phyloP scores from a whole-genome alignment of 2,888 invertebrate genomes.

The Eudemis profundana region DNA sequence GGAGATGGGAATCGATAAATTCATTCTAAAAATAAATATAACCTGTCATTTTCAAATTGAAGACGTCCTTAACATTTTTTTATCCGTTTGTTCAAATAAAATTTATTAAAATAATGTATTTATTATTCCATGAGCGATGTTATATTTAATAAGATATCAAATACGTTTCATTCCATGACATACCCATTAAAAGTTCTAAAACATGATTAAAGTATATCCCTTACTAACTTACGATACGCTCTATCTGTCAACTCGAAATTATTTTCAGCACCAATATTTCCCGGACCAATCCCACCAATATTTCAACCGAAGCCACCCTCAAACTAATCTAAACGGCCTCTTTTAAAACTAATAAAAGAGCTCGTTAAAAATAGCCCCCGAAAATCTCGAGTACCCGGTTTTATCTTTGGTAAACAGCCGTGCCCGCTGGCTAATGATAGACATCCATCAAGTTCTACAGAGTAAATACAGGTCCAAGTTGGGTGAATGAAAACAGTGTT shows the following conservation, averaged over 20 bases:
- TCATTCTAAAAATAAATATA: no score
- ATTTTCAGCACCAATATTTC: slow-evolving; percentile 76
- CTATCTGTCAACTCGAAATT: slow-evolving; percentile 59
- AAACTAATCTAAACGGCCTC: slow-evolving; percentile 82
- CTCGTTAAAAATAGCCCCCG: slow-evolving; percentile 83
- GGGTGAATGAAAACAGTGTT: slow-evolving; percentile 42
- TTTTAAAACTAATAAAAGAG: slow-evolving; percentile 84
- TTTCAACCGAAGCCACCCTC: slow-evolving; percentile 54
- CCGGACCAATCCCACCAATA: slow-evolving; percentile 73
- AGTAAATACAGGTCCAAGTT: slow-evolving; percentile 40
- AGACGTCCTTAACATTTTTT: no score
- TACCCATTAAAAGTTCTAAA: background rate
- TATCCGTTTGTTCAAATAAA: no score
- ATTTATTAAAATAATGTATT: no score
- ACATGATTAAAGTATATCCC: background rate
- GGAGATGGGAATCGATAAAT: no score
- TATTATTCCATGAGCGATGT: no score
- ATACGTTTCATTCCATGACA: no score
- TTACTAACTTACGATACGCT: background rate
- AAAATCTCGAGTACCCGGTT: slow-evolving; percentile 73
- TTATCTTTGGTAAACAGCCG: slow-evolving; percentile 76
- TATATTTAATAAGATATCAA: no score
- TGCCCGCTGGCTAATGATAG: slow-evolving; percentile 69
- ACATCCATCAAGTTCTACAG: slow-evolving; percentile 67
- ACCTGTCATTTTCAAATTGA: no score